Evolutionary conservation across 2,888 invertebrate genomes (phyloP).

Genomic region (Cephus pygmeus): DNA sequence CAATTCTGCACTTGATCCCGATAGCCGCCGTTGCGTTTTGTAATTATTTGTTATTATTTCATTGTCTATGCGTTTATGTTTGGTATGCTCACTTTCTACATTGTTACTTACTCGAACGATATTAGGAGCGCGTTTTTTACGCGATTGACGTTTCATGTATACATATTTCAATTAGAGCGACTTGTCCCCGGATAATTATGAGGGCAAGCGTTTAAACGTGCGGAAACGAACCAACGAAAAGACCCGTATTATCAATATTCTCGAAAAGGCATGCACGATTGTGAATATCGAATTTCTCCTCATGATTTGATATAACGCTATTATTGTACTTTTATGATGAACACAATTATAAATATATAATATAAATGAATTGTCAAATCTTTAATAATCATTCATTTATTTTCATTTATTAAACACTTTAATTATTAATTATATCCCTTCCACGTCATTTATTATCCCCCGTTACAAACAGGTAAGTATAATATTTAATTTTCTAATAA

Average conservation of each 20-base stretch:
- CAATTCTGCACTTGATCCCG: conserved; percentile 27
- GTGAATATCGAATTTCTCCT: conserved; percentile 61
- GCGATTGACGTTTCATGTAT: not conserved
- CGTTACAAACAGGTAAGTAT: not conserved
- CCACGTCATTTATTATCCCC: not conserved
- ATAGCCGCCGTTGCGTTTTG: conserved; percentile 42
- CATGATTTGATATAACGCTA: conserved; percentile 64
- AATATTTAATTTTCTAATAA: not conserved
- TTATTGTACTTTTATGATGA: conserved; percentile 65
- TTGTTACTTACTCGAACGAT: conserved; percentile 10
- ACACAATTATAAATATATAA: conserved; percentile 62
- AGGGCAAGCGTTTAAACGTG: not conserved
- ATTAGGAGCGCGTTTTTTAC: not conserved
- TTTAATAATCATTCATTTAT: not conserved
- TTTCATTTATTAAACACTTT: not conserved
- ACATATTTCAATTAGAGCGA: not conserved
- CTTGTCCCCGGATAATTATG: not conserved
- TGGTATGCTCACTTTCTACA: conserved; percentile 6
- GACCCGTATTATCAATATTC: conserved; percentile 28
- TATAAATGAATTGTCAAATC: not conserved
- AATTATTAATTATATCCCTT: not conserved
- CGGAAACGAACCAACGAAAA: conserved; percentile 5
- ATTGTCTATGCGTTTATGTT: conserved; percentile 44
- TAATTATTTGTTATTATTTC: conserved; percentile 51
- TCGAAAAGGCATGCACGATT: conserved; percentile 49